Evolutionary conservation across 1,140 invertebrate genomes (phyloP), one percentile per base, ranked within the genome.

Genomic region (Vollenhovia emeryi): DNA sequence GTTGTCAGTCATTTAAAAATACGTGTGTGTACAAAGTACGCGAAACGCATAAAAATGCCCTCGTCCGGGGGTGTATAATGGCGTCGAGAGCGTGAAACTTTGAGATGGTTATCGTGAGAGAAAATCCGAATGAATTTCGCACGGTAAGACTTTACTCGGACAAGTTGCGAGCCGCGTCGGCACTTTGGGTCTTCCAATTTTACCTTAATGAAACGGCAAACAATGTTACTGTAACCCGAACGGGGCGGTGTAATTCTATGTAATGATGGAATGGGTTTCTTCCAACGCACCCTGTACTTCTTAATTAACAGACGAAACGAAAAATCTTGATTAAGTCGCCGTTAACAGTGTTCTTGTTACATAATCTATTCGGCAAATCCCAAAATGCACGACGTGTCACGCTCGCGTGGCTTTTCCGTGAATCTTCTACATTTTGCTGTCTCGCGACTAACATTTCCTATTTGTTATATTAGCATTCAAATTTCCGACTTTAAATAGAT

Each of bases 21-120:
- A 33, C 66, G 40, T 69, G 13, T 33, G 30, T 64, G 78, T 57
- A 80, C 66, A 80, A 71, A 71, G 64, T 36, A 55, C 36, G 64
- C 24, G 48, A 55, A 57, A 71, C 24, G 11, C 76, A 59, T 80
- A 55, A 80, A 71, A 80, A 69, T 43, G 27, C 27, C 13, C n/a
- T 30, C 30, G 33, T 11, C 40, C 18, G 33, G 9, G 6, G 9
- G 3, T 50, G 48, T 30, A n/a, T 55, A 50, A 80, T 57, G 36
- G 24, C 24, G 33, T 36, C 48, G 64, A 33, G 60, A 68, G 60
- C 21, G 9, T 15, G 30, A 27, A 79, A 79, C 60, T 82, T 73
- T 8, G n/a, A 40, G 15, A 40, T 43, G 18, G 24, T 40, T 80
- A 71, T 71, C 50, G 50, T 7, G 50, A 43, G 33, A 73, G 36